Conservation (phyloP, 2,888 invertebrate species). For the Vandiemenella viatica region DNA sequence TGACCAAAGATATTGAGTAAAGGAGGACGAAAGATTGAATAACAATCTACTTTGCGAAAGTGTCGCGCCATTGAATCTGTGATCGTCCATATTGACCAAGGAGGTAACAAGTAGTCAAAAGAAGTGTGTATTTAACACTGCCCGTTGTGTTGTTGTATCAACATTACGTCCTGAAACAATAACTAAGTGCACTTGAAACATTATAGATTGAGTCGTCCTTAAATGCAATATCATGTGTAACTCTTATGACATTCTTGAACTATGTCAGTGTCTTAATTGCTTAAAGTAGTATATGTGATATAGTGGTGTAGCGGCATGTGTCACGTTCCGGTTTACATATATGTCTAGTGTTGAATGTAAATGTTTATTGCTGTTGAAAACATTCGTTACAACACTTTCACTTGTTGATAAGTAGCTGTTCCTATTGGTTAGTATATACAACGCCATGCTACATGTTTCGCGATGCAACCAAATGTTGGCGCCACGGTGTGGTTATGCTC, state of each 20-base stretch:
- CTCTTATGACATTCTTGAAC: not conserved
- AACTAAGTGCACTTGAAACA: too few relatives aligned
- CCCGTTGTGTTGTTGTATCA: not conserved
- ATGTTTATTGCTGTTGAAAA: not conserved
- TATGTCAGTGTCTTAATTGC: too few relatives aligned
- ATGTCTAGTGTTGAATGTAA: not conserved
- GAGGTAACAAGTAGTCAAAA: not conserved
- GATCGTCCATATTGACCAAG: not conserved
- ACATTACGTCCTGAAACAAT: too few relatives aligned
- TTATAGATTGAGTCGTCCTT: too few relatives aligned
- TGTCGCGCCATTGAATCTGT: too few relatives aligned
- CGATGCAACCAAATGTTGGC: too few relatives aligned
- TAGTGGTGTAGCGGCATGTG: constrained; percentile 11
- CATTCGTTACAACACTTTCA: not conserved
- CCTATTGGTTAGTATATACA: constrained; percentile 3
- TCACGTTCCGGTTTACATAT: constrained; percentile 5
- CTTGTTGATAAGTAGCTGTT: too few relatives aligned
- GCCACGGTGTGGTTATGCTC: too few relatives aligned
- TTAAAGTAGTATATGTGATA: too few relatives aligned
- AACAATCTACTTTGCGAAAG: too few relatives aligned
- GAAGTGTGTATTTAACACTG: not conserved
- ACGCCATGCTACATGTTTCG: not conserved
- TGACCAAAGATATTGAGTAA: too few relatives aligned
- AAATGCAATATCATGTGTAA: not conserved
- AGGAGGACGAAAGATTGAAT: too few relatives aligned